Evolutionary conservation across 1,140 invertebrate species (phyloP).

Genomic region (Sycophaga agraensis): DNA sequence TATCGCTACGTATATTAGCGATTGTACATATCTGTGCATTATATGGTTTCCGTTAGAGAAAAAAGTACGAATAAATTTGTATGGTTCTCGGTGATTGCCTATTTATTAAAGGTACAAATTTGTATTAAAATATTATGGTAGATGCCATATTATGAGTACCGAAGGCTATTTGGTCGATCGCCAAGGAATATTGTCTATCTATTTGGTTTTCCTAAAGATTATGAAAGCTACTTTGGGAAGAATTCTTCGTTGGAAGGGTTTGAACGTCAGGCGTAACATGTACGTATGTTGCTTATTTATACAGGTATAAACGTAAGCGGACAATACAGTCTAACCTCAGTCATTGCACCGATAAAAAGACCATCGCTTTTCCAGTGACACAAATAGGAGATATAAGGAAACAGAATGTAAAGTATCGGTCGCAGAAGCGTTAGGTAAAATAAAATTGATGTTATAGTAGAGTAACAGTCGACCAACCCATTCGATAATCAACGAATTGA

Average conservation of each 20-base stretch:
- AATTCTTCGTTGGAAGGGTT: neutral
- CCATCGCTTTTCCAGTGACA: neutral
- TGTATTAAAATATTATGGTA: constrained; percentile 2
- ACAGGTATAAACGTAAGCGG: neutral
- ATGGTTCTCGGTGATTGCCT: neutral
- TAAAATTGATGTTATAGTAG: too few relatives aligned
- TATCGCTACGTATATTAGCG: neutral
- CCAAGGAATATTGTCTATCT: too few relatives aligned
- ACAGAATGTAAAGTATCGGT: too few relatives aligned
- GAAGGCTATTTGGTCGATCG: constrained; percentile 2
- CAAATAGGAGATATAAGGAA: too few relatives aligned
- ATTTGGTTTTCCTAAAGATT: too few relatives aligned
- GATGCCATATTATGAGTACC: constrained; percentile 23
- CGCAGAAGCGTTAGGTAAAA: too few relatives aligned
- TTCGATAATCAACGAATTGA: too few relatives aligned
- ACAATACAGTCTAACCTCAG: neutral
- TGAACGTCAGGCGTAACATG: neutral
- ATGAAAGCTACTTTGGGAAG: too few relatives aligned
- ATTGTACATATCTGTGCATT: neutral
- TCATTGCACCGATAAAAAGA: neutral
- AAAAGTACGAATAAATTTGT: neutral
- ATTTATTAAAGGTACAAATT: constrained; percentile 17
- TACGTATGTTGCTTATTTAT: neutral
- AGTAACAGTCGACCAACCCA: too few relatives aligned
- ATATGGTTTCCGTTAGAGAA: neutral